Evolutionary conservation across 2,888 invertebrate species (phyloP).

Genomic region (Pycnomerus fuliginosus): DNA sequence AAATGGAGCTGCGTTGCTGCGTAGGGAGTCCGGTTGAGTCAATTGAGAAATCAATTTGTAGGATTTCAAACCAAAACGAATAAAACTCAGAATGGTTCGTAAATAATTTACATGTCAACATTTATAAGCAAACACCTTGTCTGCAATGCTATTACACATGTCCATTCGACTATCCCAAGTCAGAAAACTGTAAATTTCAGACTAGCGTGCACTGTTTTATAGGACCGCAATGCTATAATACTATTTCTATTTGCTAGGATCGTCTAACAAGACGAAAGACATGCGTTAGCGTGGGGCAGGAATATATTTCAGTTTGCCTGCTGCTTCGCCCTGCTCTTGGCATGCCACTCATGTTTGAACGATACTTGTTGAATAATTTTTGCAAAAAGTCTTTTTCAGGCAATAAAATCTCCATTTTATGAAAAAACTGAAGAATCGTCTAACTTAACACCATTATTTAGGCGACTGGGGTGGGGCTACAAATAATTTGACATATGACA

Average conservation of each 20-base stretch:
- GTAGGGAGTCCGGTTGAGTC: constrained; percentile 28
- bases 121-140: constrained; percentile 48
- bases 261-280: constrained; percentile 25
- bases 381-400: no score
- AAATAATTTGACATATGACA: no score
- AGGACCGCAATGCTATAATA: constrained; percentile 23
- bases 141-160: constrained; percentile 44
- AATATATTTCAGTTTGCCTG: constrained; percentile 5
- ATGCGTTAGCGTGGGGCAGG: constrained; percentile 20
- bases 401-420: no score
- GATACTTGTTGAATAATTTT: no score
- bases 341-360: no score
- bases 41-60: constrained; percentile 44
- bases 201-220: constrained; percentile 24
- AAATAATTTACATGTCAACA: constrained; percentile 46
- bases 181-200: constrained; percentile 21
- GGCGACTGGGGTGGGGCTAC: no score
- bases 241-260: constrained; percentile 25
- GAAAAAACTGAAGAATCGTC: no score
- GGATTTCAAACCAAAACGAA: constrained; percentile 37
- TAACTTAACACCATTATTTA: no score
- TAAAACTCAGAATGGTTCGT: constrained; percentile 39
- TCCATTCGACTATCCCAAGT: constrained; percentile 36
- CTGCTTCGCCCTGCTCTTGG: no score
- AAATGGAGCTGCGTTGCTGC: constrained; percentile 26